phyloP scores from a whole-genome alignment of 2,888 invertebrate genomes.

The Caenorhabditis parvicauda region DNA sequence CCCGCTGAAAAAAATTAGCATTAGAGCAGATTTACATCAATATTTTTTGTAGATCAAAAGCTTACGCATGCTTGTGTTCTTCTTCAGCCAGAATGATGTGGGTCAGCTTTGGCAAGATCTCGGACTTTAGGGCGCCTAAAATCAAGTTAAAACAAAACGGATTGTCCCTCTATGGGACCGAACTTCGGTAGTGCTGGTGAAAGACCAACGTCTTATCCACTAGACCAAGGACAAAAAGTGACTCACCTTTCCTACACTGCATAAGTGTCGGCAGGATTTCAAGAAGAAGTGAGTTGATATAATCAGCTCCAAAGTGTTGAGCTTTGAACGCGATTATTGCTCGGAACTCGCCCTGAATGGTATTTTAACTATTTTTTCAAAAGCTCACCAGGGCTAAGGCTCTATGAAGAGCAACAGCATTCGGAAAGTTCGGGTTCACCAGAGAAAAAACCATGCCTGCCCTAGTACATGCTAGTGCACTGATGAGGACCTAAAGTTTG shows the following conservation, averaged over 20 bases:
- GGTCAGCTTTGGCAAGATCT: conserved; percentile 63
- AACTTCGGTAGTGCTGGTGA: background rate
- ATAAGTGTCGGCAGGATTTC: conserved; percentile 52
- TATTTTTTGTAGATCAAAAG: background rate
- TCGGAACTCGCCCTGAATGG: conserved; percentile 63
- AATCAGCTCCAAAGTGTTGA: conserved; percentile 35
- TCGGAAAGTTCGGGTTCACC: conserved; percentile 53
- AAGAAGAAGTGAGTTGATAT: conserved; percentile 38
- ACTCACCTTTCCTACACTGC: conserved; percentile 29
- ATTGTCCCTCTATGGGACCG: background rate
- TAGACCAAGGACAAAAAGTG: background rate
- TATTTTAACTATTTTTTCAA: background rate
- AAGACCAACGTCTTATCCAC: no score
- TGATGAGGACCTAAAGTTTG: conserved; percentile 35
- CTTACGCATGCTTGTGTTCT: conserved; percentile 59
- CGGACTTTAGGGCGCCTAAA: conserved; percentile 52
- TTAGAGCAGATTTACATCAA: background rate
- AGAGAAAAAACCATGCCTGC: conserved; percentile 64
- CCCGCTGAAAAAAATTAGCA: conserved; percentile 34
- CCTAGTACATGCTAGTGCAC: conserved; percentile 53
- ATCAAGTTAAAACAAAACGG: background rate
- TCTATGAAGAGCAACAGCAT: conserved; percentile 32
- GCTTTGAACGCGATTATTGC: conserved; percentile 63
- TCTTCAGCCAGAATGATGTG: conserved; percentile 63
- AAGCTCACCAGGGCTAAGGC: conserved; percentile 29